Evolutionary conservation across 1,140 invertebrate species (phyloP), one percentile per base, ranked within the genome.

Genomic region (Trichoplusia ni): DNA sequence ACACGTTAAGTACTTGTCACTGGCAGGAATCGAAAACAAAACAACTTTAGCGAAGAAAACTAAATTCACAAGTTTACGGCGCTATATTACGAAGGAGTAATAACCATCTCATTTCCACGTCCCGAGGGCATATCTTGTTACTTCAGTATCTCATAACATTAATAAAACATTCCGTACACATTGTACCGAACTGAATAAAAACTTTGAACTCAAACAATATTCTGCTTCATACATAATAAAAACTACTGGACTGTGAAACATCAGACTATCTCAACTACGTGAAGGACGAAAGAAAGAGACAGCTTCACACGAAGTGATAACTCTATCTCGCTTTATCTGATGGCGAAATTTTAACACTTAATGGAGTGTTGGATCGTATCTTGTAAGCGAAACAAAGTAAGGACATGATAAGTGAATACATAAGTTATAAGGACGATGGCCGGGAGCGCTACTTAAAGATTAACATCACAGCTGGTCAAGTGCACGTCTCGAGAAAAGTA

Each of bases 181-280:
- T n/a, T n/a, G n/a, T 25, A 46, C 9, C n/a, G 21, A n/a, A 23
- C 18, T 25, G n/a, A 7, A 29, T 13, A 46, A 46, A 46, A 46
- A 25, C 7, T 46, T 46, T 25, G 11, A 27, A 46, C 11, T 27
- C 23, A 11, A 42, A 42, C 38, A 21, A 21, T 46, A 46, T 46
- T 23, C 42, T 29, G 25, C 19, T 13, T 46, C 19, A 23, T 46
- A 27, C 42, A 46, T 46, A 46, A 46, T 46, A 46, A 29, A 46
- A 46, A 16, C 42, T 46, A 46, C 42, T 46, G 42, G 42, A 46
- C 42, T 27, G 23, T n/a, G 42, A 46, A 46, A 14, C 19, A n/a
- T n/a, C n/a, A n/a, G n/a, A n/a, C n/a, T n/a, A n/a, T 44, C 5
- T 4, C 18, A 42, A 19, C 21, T 42, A 18, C 16, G 21, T 42